Evolutionary conservation across 2,113 vertebrate genomes (phyloP), one percentile per base, ranked within the genome.

Genomic region (Sapayoa aenigma): DNA sequence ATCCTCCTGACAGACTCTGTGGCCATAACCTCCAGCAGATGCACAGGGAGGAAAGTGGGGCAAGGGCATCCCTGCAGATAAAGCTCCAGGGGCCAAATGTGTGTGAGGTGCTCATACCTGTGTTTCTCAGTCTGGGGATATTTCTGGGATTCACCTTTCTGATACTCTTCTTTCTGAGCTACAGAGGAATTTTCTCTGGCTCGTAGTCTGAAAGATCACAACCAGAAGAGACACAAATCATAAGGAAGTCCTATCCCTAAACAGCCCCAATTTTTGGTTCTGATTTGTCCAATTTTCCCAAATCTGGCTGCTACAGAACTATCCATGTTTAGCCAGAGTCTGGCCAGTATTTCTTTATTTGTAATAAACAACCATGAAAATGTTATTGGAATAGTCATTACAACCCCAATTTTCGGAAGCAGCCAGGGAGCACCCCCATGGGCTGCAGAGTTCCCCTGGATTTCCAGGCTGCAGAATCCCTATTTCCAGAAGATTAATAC

Each of bases 91-190:
- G 62, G 25, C 77, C 52, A 67, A 76, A 93, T 68, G 27, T 2
- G 1, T 2, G 0, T 46, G 63, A 84, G 46, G 55, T 89, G 65
- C 69, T 73, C 0, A 0, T 67, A 31, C 24, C 65, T 0, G 0
- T 44, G 83, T 20, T 52, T 44, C 44, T 79, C 19, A 46, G 11
- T 4, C 27, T 33, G 42, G 20, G 4, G 22, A 22, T 59, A 75
- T 58, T 84, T 25, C 69, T 82, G 52, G 73, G 35, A 49, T 72
- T 89, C 55, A 18, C 71, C 53, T 52, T 55, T 59, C 35, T 23
- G 39, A 11, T 55, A 1, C 11, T 87, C 60, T 55, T 42, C 76
- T 76, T 56, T 60, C 19, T 16, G 22, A 81, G 79, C 42, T 77
- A 50, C 84, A 67, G 47, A 55, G 44, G 24, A 20, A 50, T 87